Evolutionary conservation across 2,888 invertebrate genomes (phyloP), one percentile per base, ranked within the genome.

Genomic region (Drosophila leonis): DNA sequence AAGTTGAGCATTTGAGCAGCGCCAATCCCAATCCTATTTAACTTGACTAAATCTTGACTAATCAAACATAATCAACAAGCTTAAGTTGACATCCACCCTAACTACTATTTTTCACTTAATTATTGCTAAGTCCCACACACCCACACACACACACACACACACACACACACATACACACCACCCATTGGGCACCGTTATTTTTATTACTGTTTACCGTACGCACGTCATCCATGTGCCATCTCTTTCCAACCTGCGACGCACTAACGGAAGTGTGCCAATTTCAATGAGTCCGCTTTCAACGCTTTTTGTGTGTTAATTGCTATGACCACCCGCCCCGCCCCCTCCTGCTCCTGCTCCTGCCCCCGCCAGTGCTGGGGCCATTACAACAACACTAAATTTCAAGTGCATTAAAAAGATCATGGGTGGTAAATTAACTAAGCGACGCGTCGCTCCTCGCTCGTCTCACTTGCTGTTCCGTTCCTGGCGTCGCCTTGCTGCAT

Each of bases 331-430:
- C 15, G 9, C 39, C 20, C n/a, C n/a, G 1, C n/a, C 6, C 39
- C 7, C 24, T n/a, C 54, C 4, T 4, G 18, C 9, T 13, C 20
- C 51, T 9, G 12, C 33, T n/a, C n/a, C n/a, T n/a, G n/a, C 37
- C 64, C 35, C 60, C n/a, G 42, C 35, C 54, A 74, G 69, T 62
- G 65, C 7, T 27, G 39, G 52, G 39, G 52, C 65, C 68, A 70
- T 77, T 68, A 72, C 72, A 67, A 71, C 67, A 62, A 72, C 65
- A 83, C 69, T 76, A 84, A 83, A 80, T 83, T 88, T 90, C 71
- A 82, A 90, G 90, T 88, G 89, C 88, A 88, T 88, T 88, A 88
- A 88, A 86, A 86, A 75, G 90, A 88, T 89, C 88, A 78, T 78
- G 88, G 88, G 88, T 83, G 88, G 88, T 90, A 89, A 90, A 90